These are phyloP conservation scores for Ips typographus DNA, from an alignment of 1,140 invertebrate species.

Conservation along the genomic window DNA sequence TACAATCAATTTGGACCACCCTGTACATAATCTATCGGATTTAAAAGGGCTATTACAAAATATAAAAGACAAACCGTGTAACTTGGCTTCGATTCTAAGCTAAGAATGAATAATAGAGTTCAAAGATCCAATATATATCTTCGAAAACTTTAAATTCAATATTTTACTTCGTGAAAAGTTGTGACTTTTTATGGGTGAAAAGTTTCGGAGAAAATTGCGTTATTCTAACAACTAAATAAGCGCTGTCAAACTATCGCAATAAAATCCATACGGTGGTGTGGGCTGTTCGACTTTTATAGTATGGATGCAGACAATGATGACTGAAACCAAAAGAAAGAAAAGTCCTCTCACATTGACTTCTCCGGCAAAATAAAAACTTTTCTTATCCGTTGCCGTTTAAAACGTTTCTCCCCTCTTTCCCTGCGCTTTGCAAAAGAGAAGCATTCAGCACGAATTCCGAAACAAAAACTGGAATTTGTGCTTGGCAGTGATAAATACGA, in stretches of 20 bases:
- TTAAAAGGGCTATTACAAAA: too few species aligned
- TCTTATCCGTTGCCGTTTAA: conserved; percentile 17
- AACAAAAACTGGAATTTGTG: conserved; percentile 10
- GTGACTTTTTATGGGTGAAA: too few species aligned
- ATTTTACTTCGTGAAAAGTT: too few species aligned
- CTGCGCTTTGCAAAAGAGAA: not conserved
- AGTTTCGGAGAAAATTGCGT: not conserved
- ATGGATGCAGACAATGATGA: conserved; percentile 7
- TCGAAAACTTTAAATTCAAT: too few species aligned
- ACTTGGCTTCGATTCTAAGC: too few species aligned
- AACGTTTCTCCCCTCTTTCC: not conserved
- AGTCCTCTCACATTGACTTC: not conserved
- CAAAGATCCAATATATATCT: too few species aligned
- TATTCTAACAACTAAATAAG: not conserved
- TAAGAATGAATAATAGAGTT: too few species aligned
- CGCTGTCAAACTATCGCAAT: conserved; percentile 15
- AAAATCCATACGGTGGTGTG: conserved; percentile 7
- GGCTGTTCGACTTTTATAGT: not conserved
- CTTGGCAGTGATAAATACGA: conserved; percentile 17
- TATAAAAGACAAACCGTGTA: too few species aligned
- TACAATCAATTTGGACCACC: too few species aligned
- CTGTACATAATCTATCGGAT: too few species aligned
- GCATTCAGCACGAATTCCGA: not conserved
- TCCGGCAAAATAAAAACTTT: conserved; percentile 10
- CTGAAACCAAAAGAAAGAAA: conserved; percentile 5